Evolutionary conservation across 2,113 vertebrate species (phyloP), one percentile per base, ranked within the genome.

Genomic region (Myiopsitta monachus): DNA sequence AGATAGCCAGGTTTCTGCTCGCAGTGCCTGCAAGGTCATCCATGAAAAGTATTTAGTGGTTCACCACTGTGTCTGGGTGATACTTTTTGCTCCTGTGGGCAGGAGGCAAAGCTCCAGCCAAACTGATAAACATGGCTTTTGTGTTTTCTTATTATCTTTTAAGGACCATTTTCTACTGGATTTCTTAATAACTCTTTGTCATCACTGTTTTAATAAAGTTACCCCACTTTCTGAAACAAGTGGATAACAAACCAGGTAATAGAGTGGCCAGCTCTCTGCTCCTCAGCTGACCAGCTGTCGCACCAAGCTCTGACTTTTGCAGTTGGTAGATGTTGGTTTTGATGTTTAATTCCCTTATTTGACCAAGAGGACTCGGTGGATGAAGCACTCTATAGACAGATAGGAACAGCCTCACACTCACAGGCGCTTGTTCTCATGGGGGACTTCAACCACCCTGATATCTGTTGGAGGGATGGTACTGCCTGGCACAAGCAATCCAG

Each of bases 291-390:
- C 95, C 96, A 95, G 87, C 78, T 83, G 63, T 44, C 54, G 57
- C 72, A 83, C 49, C 41, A 54, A 80, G 72, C 69, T 41, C 94
- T 91, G 82, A 33, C 64, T 91, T 33, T 62, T 84, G 61, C 83
- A 92, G 43, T 0, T 59, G 67, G 70, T 33, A 86, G 67, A 54
- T 4, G 11, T 43, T 67, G 54, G 62, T n/a, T 94, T 96, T 95
- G 90, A 93, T 92, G 82, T 88, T 94, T 93, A 59, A 92, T 95
- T 93, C 88, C 68, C 68, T 92, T 43, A 59, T 70, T 96, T 83
- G 12, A n/a, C n/a, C n/a, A n/a, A n/a, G n/a, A n/a, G n/a, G n/a
- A n/a, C n/a, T n/a, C n/a, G n/a, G n/a, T n/a, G n/a, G n/a, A n/a
- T n/a, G n/a, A n/a, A n/a, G n/a, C n/a, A n/a, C n/a, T n/a, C n/a